Evolutionary conservation across 2,113 vertebrate species (phyloP).

Genomic region (zebrafish (Danio rerio)): GRCz12tu NC_133190.1:39709001-39709500

Average conservation of each 20-base stretch:
- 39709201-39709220: constrained; percentile 80
- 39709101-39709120: background rate
- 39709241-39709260: constrained; percentile 83
- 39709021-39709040: background rate
- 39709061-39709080: background rate
- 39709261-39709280: constrained; percentile 79
- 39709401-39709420: constrained; percentile 1
- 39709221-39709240: constrained; percentile 83
- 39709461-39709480: too few species aligned
- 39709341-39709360: constrained; percentile 85
- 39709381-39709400: constrained; percentile 78
- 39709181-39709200: constrained; percentile 86
- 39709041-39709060: background rate
- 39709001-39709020: background rate
- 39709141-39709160: constrained; percentile 1
- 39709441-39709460: too few species aligned
- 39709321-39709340: constrained; percentile 89
- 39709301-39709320: constrained; percentile 81
- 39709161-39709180: constrained; percentile 1
- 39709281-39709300: constrained; percentile 84
- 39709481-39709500: too few species aligned
- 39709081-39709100: background rate
- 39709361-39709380: constrained; percentile 78
- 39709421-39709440: background rate
- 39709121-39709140: background rate